phyloP scores from a whole-genome alignment of 2,888 invertebrate species.

The Odontothrips loti region DNA sequence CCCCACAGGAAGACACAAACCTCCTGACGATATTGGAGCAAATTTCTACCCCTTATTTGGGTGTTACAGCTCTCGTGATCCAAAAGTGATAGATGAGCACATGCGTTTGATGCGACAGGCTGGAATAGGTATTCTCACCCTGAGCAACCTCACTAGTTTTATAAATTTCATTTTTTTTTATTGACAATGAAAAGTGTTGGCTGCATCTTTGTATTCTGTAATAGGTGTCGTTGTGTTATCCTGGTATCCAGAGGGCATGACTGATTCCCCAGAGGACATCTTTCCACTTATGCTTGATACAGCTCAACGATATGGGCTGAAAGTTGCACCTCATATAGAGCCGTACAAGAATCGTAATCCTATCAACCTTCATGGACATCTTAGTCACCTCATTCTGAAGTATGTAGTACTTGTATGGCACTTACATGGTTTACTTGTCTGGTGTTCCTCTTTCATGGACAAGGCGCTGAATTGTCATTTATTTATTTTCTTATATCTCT shows the following conservation, averaged over 20 bases:
- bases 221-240: constrained; percentile 55
- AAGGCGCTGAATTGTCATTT: no score
- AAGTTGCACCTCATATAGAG: constrained; percentile 58
- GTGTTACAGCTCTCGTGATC: constrained; percentile 53
- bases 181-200: background rate
- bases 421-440: background rate
- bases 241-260: constrained; percentile 52
- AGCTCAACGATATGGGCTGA: constrained; percentile 50
- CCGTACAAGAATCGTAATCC: constrained; percentile 54
- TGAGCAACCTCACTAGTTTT: background rate
- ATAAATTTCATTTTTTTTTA: background rate
- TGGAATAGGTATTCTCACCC: constrained; percentile 49
- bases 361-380: constrained; percentile 50
- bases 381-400: constrained; percentile 48
- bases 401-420: constrained; percentile 31
- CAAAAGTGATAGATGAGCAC: constrained; percentile 53
- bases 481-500: background rate
- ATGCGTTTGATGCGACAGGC: constrained; percentile 57
- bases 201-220: background rate
- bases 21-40: constrained; percentile 54
- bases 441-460: no score
- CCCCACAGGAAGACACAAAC: constrained; percentile 50
- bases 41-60: constrained; percentile 54
- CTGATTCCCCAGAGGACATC: constrained; percentile 47
- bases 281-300: constrained; percentile 44